Conservation (phyloP, 2,113 vertebrate species). For the Potamarius usumacintae region DNA sequence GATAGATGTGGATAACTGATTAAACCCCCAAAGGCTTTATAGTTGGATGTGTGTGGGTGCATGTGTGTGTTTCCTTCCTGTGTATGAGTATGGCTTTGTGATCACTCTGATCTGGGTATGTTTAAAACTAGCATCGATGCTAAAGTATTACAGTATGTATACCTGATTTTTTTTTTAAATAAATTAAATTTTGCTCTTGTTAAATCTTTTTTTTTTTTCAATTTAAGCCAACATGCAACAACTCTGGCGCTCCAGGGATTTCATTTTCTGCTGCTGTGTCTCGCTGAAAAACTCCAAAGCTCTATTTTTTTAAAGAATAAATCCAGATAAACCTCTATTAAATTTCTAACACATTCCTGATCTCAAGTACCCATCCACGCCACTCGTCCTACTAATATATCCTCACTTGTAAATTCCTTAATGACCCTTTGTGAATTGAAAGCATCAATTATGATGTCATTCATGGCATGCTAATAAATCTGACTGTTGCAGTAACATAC, state of each 20-base stretch:
- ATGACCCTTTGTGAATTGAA: slow-evolving; percentile 68
- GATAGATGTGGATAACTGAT: slow-evolving; percentile 69
- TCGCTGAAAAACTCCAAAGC: slow-evolving; percentile 62
- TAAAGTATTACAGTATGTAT: not conserved
- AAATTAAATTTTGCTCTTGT: not conserved
- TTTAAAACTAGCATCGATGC: not conserved
- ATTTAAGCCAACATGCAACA: slow-evolving; percentile 64
- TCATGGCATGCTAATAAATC: slow-evolving; percentile 62
- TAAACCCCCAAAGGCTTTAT: slow-evolving; percentile 74
- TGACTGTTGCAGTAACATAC: not conserved
- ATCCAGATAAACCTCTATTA: slow-evolving; percentile 49
- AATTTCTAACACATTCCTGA: slow-evolving; percentile 62
- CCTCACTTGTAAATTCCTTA: slow-evolving; percentile 67
- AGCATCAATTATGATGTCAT: slow-evolving; percentile 64
- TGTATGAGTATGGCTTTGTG: slow-evolving; percentile 51
- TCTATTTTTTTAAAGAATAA: slow-evolving; percentile 50
- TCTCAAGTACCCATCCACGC: slow-evolving; percentile 59
- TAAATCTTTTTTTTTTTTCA: not conserved
- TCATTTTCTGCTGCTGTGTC: not conserved
- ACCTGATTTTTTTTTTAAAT: not conserved
- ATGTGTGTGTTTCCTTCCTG: not conserved
- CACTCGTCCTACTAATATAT: slow-evolving; percentile 63
- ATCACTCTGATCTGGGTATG: slow-evolving; percentile 71
- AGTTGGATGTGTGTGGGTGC: slow-evolving; percentile 20
- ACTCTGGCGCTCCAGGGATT: not conserved